Percentiles rank a stretch among this genome's conserved stretches.
These are phyloP conservation scores for Calliopum simillimum DNA, from an alignment of 2,888 invertebrate species.

Conservation along the genomic window DNA sequence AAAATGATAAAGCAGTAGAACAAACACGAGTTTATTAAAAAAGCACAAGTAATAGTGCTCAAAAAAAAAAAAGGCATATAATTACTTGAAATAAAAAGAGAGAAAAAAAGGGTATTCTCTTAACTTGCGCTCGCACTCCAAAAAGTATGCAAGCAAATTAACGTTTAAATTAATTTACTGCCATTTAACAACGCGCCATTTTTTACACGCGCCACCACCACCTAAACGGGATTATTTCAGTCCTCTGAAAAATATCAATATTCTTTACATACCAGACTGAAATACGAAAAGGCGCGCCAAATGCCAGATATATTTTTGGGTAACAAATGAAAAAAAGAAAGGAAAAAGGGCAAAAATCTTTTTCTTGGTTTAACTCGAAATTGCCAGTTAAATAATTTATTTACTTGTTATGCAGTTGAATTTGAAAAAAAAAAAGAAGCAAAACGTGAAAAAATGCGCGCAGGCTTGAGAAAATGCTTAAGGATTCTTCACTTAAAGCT, in stretches of 20 bases:
- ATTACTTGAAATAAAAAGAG: too few species aligned
- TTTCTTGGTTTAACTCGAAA: not conserved
- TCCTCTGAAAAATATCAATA: not conserved
- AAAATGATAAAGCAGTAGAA: too few species aligned
- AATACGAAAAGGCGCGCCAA: not conserved
- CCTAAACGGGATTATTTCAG: slow-evolving; percentile 10
- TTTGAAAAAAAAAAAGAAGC: slow-evolving; percentile 12
- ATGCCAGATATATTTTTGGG: not conserved
- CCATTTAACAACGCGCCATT: slow-evolving; percentile 18
- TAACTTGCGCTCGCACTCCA: not conserved
- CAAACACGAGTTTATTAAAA: too few species aligned
- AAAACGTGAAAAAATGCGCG: slow-evolving; percentile 2
- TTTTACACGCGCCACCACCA: not conserved
- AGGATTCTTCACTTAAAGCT: slow-evolving; percentile 12
- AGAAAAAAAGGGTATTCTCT: not conserved
- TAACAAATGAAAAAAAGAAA: not conserved
- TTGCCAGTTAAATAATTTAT: slow-evolving; percentile 25
- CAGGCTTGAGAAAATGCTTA: not conserved
- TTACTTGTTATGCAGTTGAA: slow-evolving; percentile 26
- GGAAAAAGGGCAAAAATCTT: not conserved
- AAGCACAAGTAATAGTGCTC: too few species aligned
- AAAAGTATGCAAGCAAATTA: not conserved
- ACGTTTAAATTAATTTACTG: slow-evolving; percentile 32
- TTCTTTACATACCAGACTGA: not conserved
- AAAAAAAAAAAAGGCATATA: too few species aligned